A percentile compares a stretch with the other conserved stretches of the same genome.
phyloP scores from a whole-genome alignment of 2,797 vertebrate genomes.

The Catharus ustulatus region DNA sequence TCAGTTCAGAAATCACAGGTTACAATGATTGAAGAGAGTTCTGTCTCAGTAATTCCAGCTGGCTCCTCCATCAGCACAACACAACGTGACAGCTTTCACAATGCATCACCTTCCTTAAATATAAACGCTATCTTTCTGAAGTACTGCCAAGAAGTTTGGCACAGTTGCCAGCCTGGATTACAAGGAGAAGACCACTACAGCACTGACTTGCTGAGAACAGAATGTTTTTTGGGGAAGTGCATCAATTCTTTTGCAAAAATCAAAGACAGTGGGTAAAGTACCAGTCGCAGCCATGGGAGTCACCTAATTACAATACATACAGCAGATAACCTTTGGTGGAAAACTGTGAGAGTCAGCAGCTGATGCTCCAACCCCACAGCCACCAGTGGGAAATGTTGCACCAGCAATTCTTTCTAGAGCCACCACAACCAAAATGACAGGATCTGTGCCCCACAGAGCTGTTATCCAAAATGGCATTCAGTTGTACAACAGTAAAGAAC shows the following conservation, averaged over 20 bases:
- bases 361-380: neutral
- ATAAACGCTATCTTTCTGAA: neutral
- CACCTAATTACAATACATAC: accelerated
- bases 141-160: slow-evolving; percentile 53
- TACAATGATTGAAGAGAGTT: neutral
- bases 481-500: neutral
- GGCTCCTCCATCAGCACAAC: slow-evolving; percentile 36
- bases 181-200: slow-evolving; percentile 28
- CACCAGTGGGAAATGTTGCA: neutral
- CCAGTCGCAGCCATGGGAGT: neutral
- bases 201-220: slow-evolving; percentile 20
- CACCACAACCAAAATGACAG: neutral
- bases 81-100: slow-evolving; percentile 70
- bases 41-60: slow-evolving; percentile 42
- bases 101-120: slow-evolving; percentile 38
- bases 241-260: neutral
- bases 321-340: neutral
- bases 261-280: neutral
- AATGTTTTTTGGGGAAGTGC: neutral
- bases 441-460: neutral
- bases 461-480: neutral
- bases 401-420: neutral
- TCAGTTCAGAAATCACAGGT: slow-evolving; percentile 26
- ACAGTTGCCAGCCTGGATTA: slow-evolving; percentile 64
- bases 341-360: neutral